Conservation (phyloP, 2,113 vertebrate genomes). For the Puntigrus tetrazona region DNA sequence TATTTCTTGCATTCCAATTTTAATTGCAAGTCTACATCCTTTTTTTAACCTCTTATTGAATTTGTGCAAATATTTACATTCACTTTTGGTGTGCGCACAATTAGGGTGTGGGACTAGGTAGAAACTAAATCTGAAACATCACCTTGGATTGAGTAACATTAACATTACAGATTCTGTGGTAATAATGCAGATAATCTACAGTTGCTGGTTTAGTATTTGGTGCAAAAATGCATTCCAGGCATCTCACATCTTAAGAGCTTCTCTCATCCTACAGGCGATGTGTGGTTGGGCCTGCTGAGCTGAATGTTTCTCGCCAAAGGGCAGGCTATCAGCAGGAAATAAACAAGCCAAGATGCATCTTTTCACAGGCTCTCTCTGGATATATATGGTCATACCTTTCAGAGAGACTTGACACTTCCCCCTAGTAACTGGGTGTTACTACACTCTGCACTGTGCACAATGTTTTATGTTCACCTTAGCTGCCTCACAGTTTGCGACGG, state of each 20-base stretch:
- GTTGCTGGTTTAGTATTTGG: neutral
- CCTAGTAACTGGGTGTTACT: neutral
- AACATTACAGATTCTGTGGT: neutral
- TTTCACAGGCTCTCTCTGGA: conserved; percentile 20
- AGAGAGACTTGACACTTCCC: conserved; percentile 13
- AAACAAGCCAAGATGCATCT: conserved; percentile 8
- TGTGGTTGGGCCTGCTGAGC: conserved; percentile 3
- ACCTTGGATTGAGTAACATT: too few relatives aligned
- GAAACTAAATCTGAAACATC: neutral
- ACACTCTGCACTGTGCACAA: conserved; percentile 4
- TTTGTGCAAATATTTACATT: neutral
- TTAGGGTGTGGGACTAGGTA: neutral
- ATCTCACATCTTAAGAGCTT: conserved; percentile 7
- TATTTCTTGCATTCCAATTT: neutral
- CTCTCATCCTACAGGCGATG: neutral
- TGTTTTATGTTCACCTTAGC: conserved; percentile 14
- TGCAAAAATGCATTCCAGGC: neutral
- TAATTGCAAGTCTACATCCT: neutral
- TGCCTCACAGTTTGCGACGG: conserved; percentile 6
- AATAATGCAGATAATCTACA: neutral
- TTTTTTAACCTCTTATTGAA: neutral
- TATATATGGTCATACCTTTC: neutral
- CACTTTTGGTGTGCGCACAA: too few relatives aligned
- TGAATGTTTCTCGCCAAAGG: neutral
- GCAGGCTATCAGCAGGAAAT: conserved; percentile 18